Evolutionary conservation across 2,888 invertebrate species (phyloP), one percentile per base, ranked within the genome.

Genomic region (Hyppa rectilinea): DNA sequence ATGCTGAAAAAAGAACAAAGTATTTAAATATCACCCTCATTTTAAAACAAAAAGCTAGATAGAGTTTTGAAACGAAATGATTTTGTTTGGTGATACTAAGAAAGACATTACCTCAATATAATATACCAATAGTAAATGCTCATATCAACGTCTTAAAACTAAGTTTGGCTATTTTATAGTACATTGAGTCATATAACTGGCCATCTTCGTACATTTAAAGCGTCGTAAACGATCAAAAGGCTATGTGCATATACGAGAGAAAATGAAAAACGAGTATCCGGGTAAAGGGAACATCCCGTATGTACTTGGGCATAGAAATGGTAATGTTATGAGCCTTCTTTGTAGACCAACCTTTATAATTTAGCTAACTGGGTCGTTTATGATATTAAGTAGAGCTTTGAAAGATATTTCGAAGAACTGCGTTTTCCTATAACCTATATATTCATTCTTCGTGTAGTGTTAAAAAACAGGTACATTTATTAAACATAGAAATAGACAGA

Each of bases 201-300:
- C 63, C 71, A 72, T 77, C 43, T 80, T 60, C 0, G 60, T 55
- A 56, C 49, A 47, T 66, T 63, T 59, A 59, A 64, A 59, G 61
- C 45, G 7, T 72, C 73, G 47, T 77, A 77, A 69, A 75, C 43
- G 60, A 36, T 56, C 70, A 69, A 79, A 76, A 64, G 70, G 69
- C 60, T 45, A 26, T 31, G 31, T 63, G 26, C n/a, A 47, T 20
- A 34, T 40, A 50, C 4, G 9, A 38, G 47, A 23, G 62, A 63
- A 71, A 59, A 79, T 71, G 53, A 80, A 76, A 72, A 69, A 64
- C 47, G 6, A 56, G 56, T 34, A 74, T 67, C 67, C 47, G 78
- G 61, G 70, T 68, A 70, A 59, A 70, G 81, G 78, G 78, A 71
- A 65, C 68, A 56, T 66, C 73, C 72, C 79, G 40, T 34, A 17